Evolutionary conservation across 2,797 vertebrate genomes (phyloP), one percentile per base, ranked within the genome.

Genomic region (Distichodus sexfasciatus): DNA sequence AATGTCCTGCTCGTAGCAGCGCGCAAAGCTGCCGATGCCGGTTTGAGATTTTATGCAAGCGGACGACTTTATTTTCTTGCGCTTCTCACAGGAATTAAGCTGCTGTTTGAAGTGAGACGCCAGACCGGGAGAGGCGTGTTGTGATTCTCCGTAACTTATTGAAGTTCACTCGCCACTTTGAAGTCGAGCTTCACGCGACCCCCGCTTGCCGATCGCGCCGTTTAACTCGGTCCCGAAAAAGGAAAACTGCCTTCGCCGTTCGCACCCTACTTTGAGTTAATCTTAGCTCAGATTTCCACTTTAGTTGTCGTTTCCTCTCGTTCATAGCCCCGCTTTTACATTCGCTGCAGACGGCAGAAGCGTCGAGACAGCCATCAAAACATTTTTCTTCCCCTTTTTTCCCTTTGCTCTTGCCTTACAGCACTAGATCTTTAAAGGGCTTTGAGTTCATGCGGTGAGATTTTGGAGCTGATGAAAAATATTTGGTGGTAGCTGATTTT

Each of bases 241-340:
- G 55, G 40, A 14, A 64, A 71, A 50, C 71, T 77, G 57, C 57
- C 44, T 54, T 71, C 9, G 41, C n/a, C 6, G 19, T 64, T 61
- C 19, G 36, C 46, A 26, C 31, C 44, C 47, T 17, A 6, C 28
- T 60, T 58, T 55, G 59, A 43, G 58, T 72, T 81, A 74, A 82
- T 84, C 77, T 83, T 53, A 17, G 66, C 57, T 72, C 83, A 80
- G 77, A 59, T 80, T 83, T 46, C 73, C 81, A 65, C 73, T 76
- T 80, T 72, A 79, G 84, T 87, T 85, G 81, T 87, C 79, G 87
- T 86, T 90, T 87, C 85, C 83, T 85, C 76, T 79, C 69, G 61
- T 79, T 62, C 59, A 68, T 71, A 75, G 80, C 78, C 83, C 23
- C 46, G 35, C 24, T 19, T 51, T 57, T 35, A 55, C 61, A 76